Evolutionary conservation across 2,113 vertebrate species (phyloP).

Genomic region (Semicossyphus pulcher): DNA sequence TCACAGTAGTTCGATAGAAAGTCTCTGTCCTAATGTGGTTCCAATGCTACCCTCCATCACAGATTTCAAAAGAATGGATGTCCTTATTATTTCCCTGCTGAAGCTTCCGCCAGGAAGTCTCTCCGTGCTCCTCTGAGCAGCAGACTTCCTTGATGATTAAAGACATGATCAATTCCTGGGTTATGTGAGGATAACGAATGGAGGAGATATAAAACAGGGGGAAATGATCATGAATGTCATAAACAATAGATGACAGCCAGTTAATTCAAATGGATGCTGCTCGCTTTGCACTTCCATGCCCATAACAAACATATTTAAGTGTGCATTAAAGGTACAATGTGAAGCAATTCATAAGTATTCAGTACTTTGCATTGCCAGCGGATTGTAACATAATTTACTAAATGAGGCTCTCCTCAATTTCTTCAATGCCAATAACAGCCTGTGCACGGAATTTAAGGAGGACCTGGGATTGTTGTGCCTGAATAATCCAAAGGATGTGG

Average conservation of each 20-base stretch:
- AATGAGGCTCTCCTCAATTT: neutral
- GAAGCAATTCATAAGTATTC: neutral
- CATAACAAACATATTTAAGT: neutral
- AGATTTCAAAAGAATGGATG: constrained; percentile 22
- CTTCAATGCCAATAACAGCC: neutral
- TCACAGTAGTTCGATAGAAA: neutral
- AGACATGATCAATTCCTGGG: constrained; percentile 43
- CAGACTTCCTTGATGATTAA: constrained; percentile 43
- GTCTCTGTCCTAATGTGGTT: neutral
- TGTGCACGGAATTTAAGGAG: neutral
- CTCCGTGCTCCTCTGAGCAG: constrained; percentile 30
- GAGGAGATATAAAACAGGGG: constrained; percentile 22
- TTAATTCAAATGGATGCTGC: constrained; percentile 32
- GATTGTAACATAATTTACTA: neutral
- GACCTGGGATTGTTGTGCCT: too few species aligned
- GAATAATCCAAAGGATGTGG: neutral
- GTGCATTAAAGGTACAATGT: neutral
- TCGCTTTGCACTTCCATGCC: neutral
- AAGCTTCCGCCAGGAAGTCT: constrained; percentile 17
- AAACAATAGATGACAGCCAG: constrained; percentile 40
- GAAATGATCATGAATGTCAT: constrained; percentile 27
- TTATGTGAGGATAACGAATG: constrained; percentile 27
- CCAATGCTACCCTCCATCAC: neutral
- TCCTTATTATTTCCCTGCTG: neutral
- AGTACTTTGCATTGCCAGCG: neutral